Evolutionary conservation across 2,888 invertebrate species (phyloP), one percentile per base, ranked within the genome.

Genomic region (Leptopterna dolabrata): DNA sequence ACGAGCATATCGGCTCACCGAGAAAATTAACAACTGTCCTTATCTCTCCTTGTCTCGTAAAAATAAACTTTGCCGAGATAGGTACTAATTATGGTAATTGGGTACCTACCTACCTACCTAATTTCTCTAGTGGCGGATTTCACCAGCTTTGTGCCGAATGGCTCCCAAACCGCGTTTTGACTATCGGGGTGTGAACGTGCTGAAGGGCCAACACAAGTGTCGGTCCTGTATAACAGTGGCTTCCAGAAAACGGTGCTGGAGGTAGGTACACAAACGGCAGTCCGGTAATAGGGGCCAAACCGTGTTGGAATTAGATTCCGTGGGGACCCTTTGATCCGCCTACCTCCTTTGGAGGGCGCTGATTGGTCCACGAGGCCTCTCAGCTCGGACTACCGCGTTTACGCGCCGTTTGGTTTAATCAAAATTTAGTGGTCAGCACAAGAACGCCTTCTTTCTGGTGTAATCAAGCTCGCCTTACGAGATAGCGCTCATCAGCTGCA

Each of bases 331-430:
- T 80, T 80, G 80, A 80, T 80, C 80, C 80, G 80, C 45, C 43
- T 27, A n/a, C 16, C 51, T 80, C 80, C 80, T 80, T 80, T 80
- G 27, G 45, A 80, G 36, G 80, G 80, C 80, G 80, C 80, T 80
- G 80, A 80, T 80, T 80, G 80, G 80, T 80, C 47, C 80, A 80
- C 80, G 47, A 43, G 80, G 27, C 45, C n/a, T 80, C 80, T 80
- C 80, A 41, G 80, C 45, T 36, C 41, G 30, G 36, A 71, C 76
- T 45, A 45, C 80, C 29, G 45, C 19, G 80, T 47, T 80, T 80
- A 80, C 80, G 80, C 80, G 80, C 45, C 80, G 80, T 80, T 80
- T 80, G 80, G 80, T 80, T 80, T 80, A 80, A 80, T 80, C 80
- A 80, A 45, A 80, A 80, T 80, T 47, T 80, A 80, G 80, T 71